Evolutionary conservation across 1,140 invertebrate genomes (phyloP).

Genomic region (Hypothenemus hampei): DNA sequence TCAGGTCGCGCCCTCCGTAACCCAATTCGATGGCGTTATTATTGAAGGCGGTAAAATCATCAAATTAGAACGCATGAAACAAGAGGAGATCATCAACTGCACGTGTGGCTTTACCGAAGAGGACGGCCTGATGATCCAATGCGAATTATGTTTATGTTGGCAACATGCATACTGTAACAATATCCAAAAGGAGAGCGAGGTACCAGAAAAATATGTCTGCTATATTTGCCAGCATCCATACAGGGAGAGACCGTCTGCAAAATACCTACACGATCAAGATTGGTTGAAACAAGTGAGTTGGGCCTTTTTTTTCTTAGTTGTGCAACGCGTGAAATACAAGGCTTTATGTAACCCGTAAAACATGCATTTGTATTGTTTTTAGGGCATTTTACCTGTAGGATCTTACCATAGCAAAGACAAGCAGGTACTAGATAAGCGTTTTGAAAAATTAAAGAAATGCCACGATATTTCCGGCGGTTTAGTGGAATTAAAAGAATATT

Average conservation of each 20-base stretch:
- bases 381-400: conserved; percentile 63
- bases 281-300: conserved; percentile 64
- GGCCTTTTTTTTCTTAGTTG: background rate
- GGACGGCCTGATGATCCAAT: conserved; percentile 92
- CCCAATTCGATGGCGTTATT: conserved; percentile 40
- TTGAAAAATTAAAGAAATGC: conserved; percentile 56
- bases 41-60: conserved; percentile 58
- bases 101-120: conserved; percentile 67
- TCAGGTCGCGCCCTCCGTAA: conserved; percentile 5
- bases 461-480: conserved; percentile 69
- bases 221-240: conserved; percentile 77
- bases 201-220: conserved; percentile 88
- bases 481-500: conserved; percentile 59
- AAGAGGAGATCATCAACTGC: conserved; percentile 47
- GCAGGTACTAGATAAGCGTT: conserved; percentile 41
- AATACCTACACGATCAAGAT: conserved; percentile 79
- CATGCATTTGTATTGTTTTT: background rate
- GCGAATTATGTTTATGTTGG: conserved; percentile 91
- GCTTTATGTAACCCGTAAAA: background rate
- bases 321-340: background rate
- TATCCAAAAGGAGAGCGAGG: conserved; percentile 72
- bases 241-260: conserved; percentile 62
- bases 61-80: conserved; percentile 61
- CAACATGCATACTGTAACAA: conserved; percentile 87
- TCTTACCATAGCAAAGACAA: conserved; percentile 46